Evolutionary conservation across 2,888 invertebrate genomes (phyloP).

Genomic region (Panopea generosa): DNA sequence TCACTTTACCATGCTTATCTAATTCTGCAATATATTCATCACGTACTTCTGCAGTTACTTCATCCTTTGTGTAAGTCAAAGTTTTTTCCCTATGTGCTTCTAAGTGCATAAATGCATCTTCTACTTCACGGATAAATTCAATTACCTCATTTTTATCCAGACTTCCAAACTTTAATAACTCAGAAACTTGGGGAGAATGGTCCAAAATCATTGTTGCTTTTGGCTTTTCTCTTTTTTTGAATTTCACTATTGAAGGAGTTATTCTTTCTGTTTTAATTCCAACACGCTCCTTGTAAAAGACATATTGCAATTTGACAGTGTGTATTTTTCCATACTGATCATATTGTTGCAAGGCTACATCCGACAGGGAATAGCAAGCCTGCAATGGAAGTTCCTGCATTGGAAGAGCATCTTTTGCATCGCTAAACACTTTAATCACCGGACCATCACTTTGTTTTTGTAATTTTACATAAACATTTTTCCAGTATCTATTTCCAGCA

Average conservation of each 20-base stretch:
- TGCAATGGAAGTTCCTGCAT: conserved; percentile 98
- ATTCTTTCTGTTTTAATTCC: conserved; percentile 87
- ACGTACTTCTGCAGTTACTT: conserved; percentile 83
- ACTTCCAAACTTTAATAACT: conserved; percentile 97
- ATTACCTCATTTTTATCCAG: conserved; percentile 95
- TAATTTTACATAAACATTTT: conserved; percentile 95
- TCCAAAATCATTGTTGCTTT: conserved; percentile 89
- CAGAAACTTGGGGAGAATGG: conserved; percentile 97
- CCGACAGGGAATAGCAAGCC: conserved; percentile 97
- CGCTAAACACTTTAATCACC: conserved; percentile 92
- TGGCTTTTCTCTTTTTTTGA: conserved; percentile 77
- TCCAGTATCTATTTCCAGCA: conserved; percentile 93
- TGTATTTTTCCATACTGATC: conserved; percentile 99
- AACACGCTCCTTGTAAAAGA: conserved; percentile 98
- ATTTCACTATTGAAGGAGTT: conserved; percentile 82
- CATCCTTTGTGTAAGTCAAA: conserved; percentile 84
- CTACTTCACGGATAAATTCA: conserved; percentile 95
- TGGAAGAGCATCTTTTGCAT: conserved; percentile 94
- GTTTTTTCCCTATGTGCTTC: conserved; percentile 82
- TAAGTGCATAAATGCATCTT: conserved; percentile 91
- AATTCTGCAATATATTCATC: conserved; percentile 85
- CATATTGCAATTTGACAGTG: conserved; percentile 98
- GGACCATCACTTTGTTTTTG: conserved; percentile 90
- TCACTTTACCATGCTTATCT: conserved; percentile 81
- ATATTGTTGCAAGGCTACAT: conserved; percentile 92